Evolutionary conservation across 2,888 invertebrate species (phyloP).

Genomic region (Augochlorella aurata): DNA sequence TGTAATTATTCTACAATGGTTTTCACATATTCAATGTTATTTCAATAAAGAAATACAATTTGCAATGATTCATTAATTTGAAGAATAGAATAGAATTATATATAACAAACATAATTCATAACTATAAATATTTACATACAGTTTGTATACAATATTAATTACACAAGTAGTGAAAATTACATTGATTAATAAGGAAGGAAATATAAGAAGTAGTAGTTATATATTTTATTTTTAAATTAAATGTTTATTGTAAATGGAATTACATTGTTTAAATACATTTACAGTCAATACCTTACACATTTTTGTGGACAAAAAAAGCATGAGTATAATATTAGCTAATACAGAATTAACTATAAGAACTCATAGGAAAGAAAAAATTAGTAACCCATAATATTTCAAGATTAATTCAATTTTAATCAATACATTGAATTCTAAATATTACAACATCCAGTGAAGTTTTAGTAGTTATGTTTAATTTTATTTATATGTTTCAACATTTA

Average conservation of each 20-base stretch:
- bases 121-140: not conserved
- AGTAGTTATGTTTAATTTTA: not conserved
- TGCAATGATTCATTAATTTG: not conserved
- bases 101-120: not conserved
- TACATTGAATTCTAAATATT: not conserved
- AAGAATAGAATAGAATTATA: not conserved
- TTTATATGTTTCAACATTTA: not conserved
- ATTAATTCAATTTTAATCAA: not conserved
- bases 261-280: constrained; percentile 7
- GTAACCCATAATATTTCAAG: not conserved
- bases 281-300: not conserved
- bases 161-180: constrained; percentile 2
- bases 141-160: not conserved
- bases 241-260: constrained; percentile 5
- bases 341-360: not conserved
- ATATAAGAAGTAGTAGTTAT: constrained; percentile 6
- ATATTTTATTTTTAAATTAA: constrained; percentile 10
- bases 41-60: not conserved
- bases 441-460: not conserved
- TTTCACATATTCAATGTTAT: not conserved
- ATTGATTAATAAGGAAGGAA: constrained; percentile 12
- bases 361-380: not conserved
- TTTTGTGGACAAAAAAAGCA: not conserved
- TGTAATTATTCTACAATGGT: not conserved
- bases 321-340: not conserved